Base-by-base conservation (phyloP, 1,140 invertebrate species). In the Heliconius congener region DNA sequence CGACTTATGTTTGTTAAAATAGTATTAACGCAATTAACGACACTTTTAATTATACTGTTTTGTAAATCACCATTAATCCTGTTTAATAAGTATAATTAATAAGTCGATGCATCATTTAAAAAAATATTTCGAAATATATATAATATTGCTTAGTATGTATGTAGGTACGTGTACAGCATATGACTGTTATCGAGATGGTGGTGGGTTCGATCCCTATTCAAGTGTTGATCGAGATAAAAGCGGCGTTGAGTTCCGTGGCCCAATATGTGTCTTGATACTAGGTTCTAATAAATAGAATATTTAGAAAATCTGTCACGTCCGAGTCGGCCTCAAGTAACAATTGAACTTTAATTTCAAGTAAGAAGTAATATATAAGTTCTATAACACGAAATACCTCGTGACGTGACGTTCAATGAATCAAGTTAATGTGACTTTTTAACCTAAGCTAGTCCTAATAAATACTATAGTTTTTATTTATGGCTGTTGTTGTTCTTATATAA, bases 1-100 rank as follows among this genome's bases (percentile, higher is more conserved):
- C 60, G 60, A 66, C 60, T 66, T 66, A 66, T 66, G 60, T 66
- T 66, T 66, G 60, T 66, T 66, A 66, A 66, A 66, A 66, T 66
- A 66, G 27, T 66, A 66, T 66, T 66, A 66, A 66, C 23, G 27
- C 60, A 66, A 66, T 66, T 66, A 66, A 66, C 60, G 13, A 3
- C 60, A n/a, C 60, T 66, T 66, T 66, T 66, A 66, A 66, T 66
- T 27, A 66, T 23, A 66, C 60, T 66, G 30, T 66, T 66, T 66
- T 66, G 30, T 30, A 66, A 66, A 66, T 66, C n/a, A 66, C 60
- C 60, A 66, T 9, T 66, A 66, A 66, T 66, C 60, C 60, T 66
- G 60, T 66, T 30, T 66, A 66, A 66, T 66, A 66, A 66, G n/a
- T 11, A 30, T 66, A 66, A 66, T 66, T 66, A 66, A 66, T 66